Evolutionary conservation across 2,113 vertebrate genomes (phyloP), one percentile per base, ranked within the genome.

Genomic region (Paracanthobrama guichenoti): DNA sequence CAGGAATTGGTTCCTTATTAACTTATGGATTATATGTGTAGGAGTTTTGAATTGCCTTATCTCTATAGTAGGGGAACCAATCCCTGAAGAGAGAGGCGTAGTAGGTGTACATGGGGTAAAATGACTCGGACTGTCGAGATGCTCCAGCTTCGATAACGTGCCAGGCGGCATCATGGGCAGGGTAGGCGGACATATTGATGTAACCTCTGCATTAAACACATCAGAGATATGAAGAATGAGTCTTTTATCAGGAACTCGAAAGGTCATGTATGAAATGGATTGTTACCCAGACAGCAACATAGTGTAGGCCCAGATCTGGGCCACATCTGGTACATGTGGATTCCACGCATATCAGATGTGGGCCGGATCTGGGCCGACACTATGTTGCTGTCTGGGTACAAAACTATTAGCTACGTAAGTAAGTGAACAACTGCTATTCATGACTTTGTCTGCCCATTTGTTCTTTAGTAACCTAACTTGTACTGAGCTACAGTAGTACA

Each of bases 101-200:
- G 44, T 78, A 85, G 73, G 93, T 90, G 88, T 90, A 94, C 94
- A 93, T 92, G 0, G 96, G 96, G 88, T 95, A 97, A 91, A 93
- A 97, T 7, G 95, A 46, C 59, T 96, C 93, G 0, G 12, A 26
- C 6, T 90, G 74, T 6, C 92, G 92, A 0, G 85, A 88, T 0
- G 93, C 93, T 9, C 95, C 94, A 0, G 93, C 94, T 0, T 50
- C 92, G 79, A 96, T 87, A 85, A 98, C 95, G 44, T 95, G 92
- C 35, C 95, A 85, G 0, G 96, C 96, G 0, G 96, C 95, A 0
- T 95, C 96, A 3, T 93, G 39, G 10, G 94, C 95, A 0, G 95
- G 95, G 46, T 91, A 93, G 3, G 94, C 91, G 1, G 92, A 39
- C 10, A 92, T 14, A 5, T 91, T 88, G 31, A 86, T 89, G 69